Conservation (phyloP, 2,888 invertebrate species). For the Caenorhabditis wallacei region DNA sequence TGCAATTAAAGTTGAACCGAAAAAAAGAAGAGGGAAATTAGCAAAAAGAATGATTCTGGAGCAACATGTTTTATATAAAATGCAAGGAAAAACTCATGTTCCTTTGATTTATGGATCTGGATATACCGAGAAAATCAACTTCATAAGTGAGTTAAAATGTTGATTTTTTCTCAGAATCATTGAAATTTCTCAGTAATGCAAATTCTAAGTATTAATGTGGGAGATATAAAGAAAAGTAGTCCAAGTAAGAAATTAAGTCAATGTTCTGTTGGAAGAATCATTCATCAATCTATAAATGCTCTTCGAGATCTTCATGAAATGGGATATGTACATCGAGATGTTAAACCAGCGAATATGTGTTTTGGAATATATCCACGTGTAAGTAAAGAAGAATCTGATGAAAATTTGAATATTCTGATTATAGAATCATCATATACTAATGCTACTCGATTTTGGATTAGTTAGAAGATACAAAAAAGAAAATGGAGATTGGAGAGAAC, state of each 20-base stretch:
- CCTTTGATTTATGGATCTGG: constrained; percentile 75
- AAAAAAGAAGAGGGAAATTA: constrained; percentile 66
- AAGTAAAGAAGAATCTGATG: neutral
- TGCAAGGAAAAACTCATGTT: constrained; percentile 76
- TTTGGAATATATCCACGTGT: constrained; percentile 72
- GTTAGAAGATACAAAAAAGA: constrained; percentile 70
- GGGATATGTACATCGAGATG: constrained; percentile 76
- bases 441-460: constrained; percentile 75
- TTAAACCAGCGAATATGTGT: constrained; percentile 79
- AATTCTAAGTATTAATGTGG: constrained; percentile 76
- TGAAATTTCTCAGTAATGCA: constrained; percentile 71
- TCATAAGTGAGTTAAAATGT: constrained; percentile 49
- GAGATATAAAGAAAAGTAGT: constrained; percentile 74
- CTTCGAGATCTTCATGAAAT: constrained; percentile 76
- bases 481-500: constrained; percentile 66
- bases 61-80: constrained; percentile 69
- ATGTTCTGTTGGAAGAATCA: constrained; percentile 37
- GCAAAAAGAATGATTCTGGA: constrained; percentile 76
- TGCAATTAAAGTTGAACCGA: constrained; percentile 77
- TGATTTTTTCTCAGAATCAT: neutral
- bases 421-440: constrained; percentile 70
- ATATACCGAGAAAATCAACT: constrained; percentile 57
- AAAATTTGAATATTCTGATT: neutral
- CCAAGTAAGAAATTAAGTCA: constrained; percentile 71
- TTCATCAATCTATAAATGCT: constrained; percentile 73